A percentile compares a stretch with the other conserved stretches of the same genome.
phyloP scores from a whole-genome alignment of 2,797 vertebrate genomes.

The Sebastes paucispinis region DNA sequence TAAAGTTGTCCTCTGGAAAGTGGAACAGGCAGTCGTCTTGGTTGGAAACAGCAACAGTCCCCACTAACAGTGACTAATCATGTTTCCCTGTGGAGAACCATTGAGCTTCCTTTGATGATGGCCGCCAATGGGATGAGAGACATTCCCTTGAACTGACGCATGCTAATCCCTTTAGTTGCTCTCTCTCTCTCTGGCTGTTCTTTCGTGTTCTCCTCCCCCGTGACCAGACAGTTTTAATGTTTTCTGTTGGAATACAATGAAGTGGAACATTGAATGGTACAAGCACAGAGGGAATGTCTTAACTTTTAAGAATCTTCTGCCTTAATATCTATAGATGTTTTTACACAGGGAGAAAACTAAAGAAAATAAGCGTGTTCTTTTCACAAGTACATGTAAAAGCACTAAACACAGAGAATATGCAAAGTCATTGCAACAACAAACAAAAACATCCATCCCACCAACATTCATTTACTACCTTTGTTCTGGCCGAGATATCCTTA shows the following conservation, averaged over 20 bases:
- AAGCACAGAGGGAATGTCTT: constrained; percentile 7
- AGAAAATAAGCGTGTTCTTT: not conserved
- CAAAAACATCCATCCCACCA: not conserved
- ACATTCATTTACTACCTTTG: not conserved
- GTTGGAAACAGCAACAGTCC: constrained; percentile 5
- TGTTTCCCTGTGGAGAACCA: constrained; percentile 42
- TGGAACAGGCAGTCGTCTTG: constrained; percentile 7
- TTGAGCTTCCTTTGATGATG: constrained; percentile 49
- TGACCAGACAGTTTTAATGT: not conserved
- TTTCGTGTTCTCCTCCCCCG: constrained; percentile 4
- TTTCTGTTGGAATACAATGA: constrained; percentile 22
- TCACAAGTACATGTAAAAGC: not conserved
- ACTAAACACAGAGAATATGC: not conserved
- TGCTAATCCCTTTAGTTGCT: constrained; percentile 85
- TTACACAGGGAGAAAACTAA: not conserved
- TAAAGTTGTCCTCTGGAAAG: constrained; percentile 17
- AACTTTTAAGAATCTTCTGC: not conserved
- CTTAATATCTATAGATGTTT: not conserved
- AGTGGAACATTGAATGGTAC: constrained; percentile 16
- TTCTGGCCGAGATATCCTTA: not conserved
- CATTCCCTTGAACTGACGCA: constrained; percentile 63
- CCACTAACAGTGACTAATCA: constrained; percentile 34
- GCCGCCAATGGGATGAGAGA: constrained; percentile 64
- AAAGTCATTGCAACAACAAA: not conserved
- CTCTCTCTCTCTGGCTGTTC: constrained; percentile 21